Conservation (phyloP, 2,888 invertebrate species). For the Prosopocoilus inquinatus region DNA sequence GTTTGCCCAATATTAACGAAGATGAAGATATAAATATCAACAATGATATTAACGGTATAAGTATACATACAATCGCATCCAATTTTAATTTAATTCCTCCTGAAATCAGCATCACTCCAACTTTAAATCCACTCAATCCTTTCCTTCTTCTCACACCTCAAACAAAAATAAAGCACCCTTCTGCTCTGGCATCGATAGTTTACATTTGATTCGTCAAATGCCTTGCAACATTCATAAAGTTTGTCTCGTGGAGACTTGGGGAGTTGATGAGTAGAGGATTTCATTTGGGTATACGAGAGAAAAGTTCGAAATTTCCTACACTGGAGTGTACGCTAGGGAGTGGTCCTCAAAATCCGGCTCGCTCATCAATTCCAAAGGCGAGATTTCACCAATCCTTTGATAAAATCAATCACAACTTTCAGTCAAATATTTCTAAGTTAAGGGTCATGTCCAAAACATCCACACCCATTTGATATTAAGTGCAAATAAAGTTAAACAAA, state of each 20-base stretch:
- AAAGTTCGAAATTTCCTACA: slow-evolving; percentile 49
- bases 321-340: slow-evolving; percentile 54
- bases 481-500: no score
- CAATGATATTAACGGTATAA: no score
- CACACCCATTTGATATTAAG: no score
- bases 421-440: no score
- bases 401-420: slow-evolving; percentile 54
- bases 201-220: slow-evolving; percentile 66
- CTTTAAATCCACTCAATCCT: slow-evolving; percentile 72
- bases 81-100: slow-evolving; percentile 74
- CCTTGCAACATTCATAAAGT: slow-evolving; percentile 74
- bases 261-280: slow-evolving; percentile 51
- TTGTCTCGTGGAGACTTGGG: slow-evolving; percentile 74
- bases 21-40: no score
- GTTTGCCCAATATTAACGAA: no score
- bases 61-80: slow-evolving; percentile 84
- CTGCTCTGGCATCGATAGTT: slow-evolving; percentile 57
- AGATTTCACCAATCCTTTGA: slow-evolving; percentile 59
- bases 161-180: slow-evolving; percentile 64
- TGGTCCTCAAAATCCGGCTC: slow-evolving; percentile 60
- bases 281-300: slow-evolving; percentile 46
- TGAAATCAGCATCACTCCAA: slow-evolving; percentile 63
- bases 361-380: slow-evolving; percentile 62
- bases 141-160: slow-evolving; percentile 75
- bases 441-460: no score